phyloP scores from a whole-genome alignment of 2,797 vertebrate genomes.

The Enteromius afrohamiltoni region DNA sequence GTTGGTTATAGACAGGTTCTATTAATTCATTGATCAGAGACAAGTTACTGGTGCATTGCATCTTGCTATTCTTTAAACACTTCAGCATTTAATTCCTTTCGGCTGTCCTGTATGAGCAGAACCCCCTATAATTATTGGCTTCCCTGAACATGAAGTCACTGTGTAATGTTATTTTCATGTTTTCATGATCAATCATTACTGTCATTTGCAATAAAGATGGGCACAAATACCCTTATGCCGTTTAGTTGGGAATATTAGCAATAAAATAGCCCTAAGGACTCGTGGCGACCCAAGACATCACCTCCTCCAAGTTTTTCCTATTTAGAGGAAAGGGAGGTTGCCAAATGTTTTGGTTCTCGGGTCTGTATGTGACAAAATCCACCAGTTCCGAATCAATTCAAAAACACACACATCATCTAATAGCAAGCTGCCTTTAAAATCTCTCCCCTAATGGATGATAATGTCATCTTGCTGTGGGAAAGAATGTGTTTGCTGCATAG shows the following conservation, averaged over 20 bases:
- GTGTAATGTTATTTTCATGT: neutral
- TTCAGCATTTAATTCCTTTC: neutral
- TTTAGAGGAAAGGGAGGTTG: neutral
- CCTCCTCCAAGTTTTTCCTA: neutral
- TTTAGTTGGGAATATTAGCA: neutral
- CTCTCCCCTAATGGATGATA: conserved; percentile 12
- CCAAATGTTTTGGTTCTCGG: conserved; percentile 23
- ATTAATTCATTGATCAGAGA: neutral
- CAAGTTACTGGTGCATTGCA: neutral
- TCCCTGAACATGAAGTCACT: neutral
- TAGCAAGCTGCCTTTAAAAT: conserved; percentile 31
- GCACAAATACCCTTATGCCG: neutral
- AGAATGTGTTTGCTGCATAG: conserved; percentile 43
- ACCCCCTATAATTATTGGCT: conserved; percentile 18
- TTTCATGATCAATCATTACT: conserved; percentile 14
- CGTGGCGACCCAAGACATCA: neutral
- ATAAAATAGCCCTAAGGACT: neutral
- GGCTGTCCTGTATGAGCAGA: conserved; percentile 1
- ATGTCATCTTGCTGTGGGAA: conserved; percentile 54
- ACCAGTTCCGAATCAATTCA: conserved; percentile 4
- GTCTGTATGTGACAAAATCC: neutral
- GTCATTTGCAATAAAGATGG: neutral
- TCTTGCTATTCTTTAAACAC: neutral
- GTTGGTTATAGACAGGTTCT: neutral
- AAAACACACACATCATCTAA: conserved; percentile 28